phyloP scores from a whole-genome alignment of 2,888 invertebrate species.

The Sminthurinus aureus region DNA sequence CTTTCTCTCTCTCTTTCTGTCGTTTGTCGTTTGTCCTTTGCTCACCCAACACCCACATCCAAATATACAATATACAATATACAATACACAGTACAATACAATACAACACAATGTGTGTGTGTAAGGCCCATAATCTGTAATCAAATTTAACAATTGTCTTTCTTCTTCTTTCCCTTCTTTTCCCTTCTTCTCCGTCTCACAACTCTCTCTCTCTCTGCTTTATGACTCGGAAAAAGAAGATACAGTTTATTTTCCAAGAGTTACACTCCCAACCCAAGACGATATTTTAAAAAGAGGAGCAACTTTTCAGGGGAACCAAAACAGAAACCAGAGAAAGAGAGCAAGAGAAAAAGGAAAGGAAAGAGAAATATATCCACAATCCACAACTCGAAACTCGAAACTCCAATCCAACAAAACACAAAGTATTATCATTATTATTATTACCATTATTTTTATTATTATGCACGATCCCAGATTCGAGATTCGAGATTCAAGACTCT shows the following conservation, averaged over 20 bases:
- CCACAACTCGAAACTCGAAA: background rate
- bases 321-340: background rate
- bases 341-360: conserved; percentile 29
- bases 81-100: conserved; percentile 40
- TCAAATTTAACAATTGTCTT: conserved; percentile 62
- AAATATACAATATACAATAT: too few relatives aligned
- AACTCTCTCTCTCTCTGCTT: conserved; percentile 58
- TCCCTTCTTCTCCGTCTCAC: conserved; percentile 28
- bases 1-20: background rate
- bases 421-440: background rate
- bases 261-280: conserved; percentile 59
- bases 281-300: conserved; percentile 61
- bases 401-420: background rate
- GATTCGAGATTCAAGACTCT: too few relatives aligned
- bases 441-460: too few relatives aligned
- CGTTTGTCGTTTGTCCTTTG: background rate
- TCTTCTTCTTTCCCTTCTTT: conserved; percentile 28
- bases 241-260: conserved; percentile 61
- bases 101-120: conserved; percentile 56
- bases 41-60: too few relatives aligned
- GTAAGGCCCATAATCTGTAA: conserved; percentile 62
- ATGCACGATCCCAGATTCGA: too few relatives aligned
- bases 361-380: conserved; percentile 23
- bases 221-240: conserved; percentile 62
- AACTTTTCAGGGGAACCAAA: conserved; percentile 12